phyloP scores from a whole-genome alignment of 1,140 invertebrate genomes.

The Scylla paramamosain region DNA sequence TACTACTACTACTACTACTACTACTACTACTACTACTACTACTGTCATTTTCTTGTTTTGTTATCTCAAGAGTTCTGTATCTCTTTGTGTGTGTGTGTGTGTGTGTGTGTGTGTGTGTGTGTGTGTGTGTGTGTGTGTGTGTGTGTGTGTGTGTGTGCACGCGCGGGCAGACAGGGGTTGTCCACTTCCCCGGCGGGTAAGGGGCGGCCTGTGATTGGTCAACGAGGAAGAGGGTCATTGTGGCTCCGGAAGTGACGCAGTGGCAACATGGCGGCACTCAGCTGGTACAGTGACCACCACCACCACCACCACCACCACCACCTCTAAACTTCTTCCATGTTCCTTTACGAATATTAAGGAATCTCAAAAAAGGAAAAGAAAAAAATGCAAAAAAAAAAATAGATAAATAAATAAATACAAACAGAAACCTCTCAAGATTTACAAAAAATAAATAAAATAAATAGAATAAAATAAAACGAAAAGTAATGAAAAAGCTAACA shows the following conservation, averaged over 20 bases:
- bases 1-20: too few species aligned
- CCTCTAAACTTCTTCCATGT: background rate
- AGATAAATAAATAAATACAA: background rate
- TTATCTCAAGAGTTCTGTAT: background rate
- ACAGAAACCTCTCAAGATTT: background rate
- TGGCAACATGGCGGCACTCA: background rate
- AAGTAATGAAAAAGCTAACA: background rate
- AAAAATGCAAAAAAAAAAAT: background rate
- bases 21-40: too few species aligned
- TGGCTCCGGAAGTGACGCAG: background rate
- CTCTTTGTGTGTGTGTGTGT: constrained; percentile 18
- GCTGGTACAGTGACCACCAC: background rate
- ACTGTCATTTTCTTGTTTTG: too few species aligned
- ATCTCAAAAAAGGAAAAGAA: background rate
- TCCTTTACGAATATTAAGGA: background rate
- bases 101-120: background rate
- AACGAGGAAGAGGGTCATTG: background rate
- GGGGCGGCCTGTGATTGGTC: background rate
- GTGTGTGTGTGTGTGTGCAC: background rate
- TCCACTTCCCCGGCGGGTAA: too few species aligned
- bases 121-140: constrained; percentile 37
- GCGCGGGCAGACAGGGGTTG: background rate
- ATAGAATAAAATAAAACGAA: background rate
- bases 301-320: background rate
- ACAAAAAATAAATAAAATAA: background rate